Evolutionary conservation across 2,113 vertebrate species (phyloP).

Genomic region (Notarius lentiginosus): DNA sequence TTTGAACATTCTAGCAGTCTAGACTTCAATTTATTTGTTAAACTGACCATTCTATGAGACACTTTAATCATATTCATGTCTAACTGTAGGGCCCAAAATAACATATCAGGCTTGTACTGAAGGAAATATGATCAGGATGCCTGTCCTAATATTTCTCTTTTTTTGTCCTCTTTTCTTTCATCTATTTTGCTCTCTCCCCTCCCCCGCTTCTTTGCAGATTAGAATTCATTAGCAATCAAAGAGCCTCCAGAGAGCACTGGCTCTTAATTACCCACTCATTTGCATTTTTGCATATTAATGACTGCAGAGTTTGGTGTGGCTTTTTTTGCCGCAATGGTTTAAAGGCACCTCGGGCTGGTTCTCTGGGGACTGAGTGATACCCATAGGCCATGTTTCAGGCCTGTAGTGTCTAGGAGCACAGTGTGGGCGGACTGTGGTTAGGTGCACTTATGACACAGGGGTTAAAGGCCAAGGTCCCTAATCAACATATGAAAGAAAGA

Average conservation of each 20-base stretch:
- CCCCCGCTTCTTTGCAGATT: conserved; percentile 81
- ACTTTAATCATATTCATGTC: not conserved
- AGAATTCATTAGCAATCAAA: conserved; percentile 87
- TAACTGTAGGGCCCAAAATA: conserved; percentile 23
- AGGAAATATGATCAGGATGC: conserved; percentile 44
- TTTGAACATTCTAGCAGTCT: not conserved
- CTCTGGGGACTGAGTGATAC: conserved; percentile 65
- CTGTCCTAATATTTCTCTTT: conserved; percentile 55
- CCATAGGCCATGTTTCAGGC: conserved; percentile 72
- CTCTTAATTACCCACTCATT: conserved; percentile 86
- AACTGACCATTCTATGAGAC: not conserved
- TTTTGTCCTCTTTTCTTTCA: conserved; percentile 72
- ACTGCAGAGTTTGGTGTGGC: conserved; percentile 76
- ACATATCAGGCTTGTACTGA: conserved; percentile 54
- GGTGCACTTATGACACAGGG: conserved; percentile 45
- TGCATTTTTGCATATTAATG: conserved; percentile 87
- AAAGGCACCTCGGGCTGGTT: conserved; percentile 74
- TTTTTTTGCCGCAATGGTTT: conserved; percentile 81
- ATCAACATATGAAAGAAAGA: conserved; percentile 78
- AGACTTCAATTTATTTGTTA: not conserved
- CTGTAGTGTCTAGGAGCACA: conserved; percentile 56
- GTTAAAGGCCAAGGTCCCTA: conserved; percentile 66
- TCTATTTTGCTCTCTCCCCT: conserved; percentile 68
- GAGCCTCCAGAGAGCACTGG: conserved; percentile 81
- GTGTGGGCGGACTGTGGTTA: conserved; percentile 62